Evolutionary conservation across 2,888 invertebrate species (phyloP).

Genomic region (Idaea straminata): DNA sequence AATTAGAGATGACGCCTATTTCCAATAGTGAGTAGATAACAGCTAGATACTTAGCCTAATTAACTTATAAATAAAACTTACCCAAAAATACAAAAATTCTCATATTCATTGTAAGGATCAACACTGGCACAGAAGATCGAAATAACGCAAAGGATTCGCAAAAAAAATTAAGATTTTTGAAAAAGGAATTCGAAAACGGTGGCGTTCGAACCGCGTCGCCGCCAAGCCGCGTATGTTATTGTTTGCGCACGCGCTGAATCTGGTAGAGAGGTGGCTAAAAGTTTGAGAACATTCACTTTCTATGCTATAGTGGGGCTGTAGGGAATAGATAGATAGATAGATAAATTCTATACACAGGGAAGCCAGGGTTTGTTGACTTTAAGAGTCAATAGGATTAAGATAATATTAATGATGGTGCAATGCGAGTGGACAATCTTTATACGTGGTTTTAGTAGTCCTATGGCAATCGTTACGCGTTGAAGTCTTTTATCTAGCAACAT

Average conservation of each 20-base stretch:
- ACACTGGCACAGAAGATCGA: slow-evolving; percentile 59
- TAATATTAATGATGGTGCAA: slow-evolving; percentile 1
- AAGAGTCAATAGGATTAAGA: slow-evolving; percentile 13
- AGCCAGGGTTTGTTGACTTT: slow-evolving; percentile 71
- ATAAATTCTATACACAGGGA: slow-evolving; percentile 45
- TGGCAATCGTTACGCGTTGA: slow-evolving; percentile 18
- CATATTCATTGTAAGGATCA: slow-evolving; percentile 50
- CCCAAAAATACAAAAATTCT: slow-evolving; percentile 64
- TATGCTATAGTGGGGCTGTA: slow-evolving; percentile 64
- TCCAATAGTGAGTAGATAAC: too few species aligned
- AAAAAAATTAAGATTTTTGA: slow-evolving; percentile 30
- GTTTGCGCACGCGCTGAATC: slow-evolving; percentile 42
- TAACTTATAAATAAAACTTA: slow-evolving; percentile 43
- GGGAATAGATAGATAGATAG: slow-evolving; percentile 33
- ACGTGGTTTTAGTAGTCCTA: not conserved
- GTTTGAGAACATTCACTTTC: slow-evolving; percentile 69
- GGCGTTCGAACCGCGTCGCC: slow-evolving; percentile 67
- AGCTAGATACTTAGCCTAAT: not conserved
- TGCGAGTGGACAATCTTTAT: slow-evolving; percentile 1
- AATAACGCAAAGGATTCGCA: slow-evolving; percentile 23
- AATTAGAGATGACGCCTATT: too few species aligned
- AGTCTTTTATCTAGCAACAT: slow-evolving; percentile 15
- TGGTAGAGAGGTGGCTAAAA: slow-evolving; percentile 33
- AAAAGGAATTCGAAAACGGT: slow-evolving; percentile 30
- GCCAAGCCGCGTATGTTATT: slow-evolving; percentile 65